A percentile compares a stretch with the other conserved stretches of the same genome.
These are phyloP conservation scores for Heliocidaris tuberculata DNA, from an alignment of 35 echinoderm and acorn worm genomes.

Conservation along the genomic window DNA sequence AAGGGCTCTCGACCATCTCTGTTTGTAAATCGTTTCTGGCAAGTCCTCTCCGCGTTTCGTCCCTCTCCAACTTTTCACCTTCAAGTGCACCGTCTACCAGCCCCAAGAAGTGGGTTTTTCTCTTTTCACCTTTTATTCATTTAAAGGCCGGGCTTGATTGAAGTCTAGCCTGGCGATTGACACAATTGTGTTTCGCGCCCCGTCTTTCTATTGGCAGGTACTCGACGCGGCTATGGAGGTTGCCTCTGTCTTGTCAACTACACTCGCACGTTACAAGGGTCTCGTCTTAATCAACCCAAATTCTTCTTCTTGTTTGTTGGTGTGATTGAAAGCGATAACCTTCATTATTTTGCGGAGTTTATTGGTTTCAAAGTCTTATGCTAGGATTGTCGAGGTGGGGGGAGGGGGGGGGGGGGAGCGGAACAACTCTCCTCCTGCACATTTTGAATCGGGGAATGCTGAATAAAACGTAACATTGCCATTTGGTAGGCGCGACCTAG, in stretches of 20 bases:
- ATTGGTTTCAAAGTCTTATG: background rate
- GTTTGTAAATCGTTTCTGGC: background rate
- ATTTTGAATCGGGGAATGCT: no score
- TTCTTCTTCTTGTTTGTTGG: background rate
- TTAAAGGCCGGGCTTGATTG: background rate
- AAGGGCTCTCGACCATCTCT: background rate
- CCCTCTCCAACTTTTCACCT: constrained; percentile 15
- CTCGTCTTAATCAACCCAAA: background rate
- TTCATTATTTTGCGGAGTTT: background rate
- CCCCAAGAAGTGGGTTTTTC: background rate
- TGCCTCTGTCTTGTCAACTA: background rate
- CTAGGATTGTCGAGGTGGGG: background rate
- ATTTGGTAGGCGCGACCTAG: no score
- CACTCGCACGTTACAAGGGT: background rate
- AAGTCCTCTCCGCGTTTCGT: background rate
- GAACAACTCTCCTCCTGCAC: no score
- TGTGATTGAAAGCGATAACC: constrained; percentile 2
- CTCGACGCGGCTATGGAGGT: background rate
- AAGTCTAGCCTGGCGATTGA: background rate
- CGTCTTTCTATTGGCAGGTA: background rate
- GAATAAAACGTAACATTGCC: no score
- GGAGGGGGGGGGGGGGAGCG: background rate
- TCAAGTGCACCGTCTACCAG: background rate
- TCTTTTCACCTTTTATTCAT: background rate
- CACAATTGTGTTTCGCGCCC: constrained; percentile 8